Evolutionary conservation across 1,140 invertebrate species (phyloP).

Genomic region (Drosophila equinoxialis): DNA sequence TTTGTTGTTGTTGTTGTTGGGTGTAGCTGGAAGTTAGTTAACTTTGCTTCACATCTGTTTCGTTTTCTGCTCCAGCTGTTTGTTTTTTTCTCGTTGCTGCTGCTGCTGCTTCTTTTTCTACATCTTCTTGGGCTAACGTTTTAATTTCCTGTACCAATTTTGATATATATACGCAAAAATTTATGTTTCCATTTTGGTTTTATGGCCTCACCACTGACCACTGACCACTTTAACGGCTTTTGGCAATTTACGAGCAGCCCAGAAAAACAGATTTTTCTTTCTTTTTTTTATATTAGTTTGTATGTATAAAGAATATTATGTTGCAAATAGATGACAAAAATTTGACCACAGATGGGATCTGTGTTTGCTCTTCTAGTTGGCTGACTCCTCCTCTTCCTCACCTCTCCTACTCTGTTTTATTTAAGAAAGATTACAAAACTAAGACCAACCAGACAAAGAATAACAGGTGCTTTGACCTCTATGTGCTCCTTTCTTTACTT

Average conservation of each 20-base stretch:
- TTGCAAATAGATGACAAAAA: conserved; percentile 11
- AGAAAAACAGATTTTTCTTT: neutral
- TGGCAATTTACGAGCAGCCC: neutral
- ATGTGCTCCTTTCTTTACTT: conserved; percentile 1
- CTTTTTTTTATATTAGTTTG: too few species aligned
- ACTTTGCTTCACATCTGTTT: conserved; percentile 41
- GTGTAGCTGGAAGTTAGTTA: conserved; percentile 19
- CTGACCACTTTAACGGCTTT: conserved; percentile 5
- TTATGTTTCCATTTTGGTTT: conserved; percentile 10
- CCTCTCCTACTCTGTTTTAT: neutral
- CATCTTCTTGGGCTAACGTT: conserved; percentile 55
- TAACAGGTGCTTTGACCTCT: conserved; percentile 3
- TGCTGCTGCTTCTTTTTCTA: conserved; percentile 39
- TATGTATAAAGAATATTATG: neutral
- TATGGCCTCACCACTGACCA: neutral
- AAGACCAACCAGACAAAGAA: neutral
- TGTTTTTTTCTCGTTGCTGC: conserved; percentile 18
- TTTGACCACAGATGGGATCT: conserved; percentile 2
- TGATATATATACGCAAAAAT: conserved; percentile 18
- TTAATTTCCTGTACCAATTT: conserved; percentile 68
- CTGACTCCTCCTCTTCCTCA: too few species aligned
- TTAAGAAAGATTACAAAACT: conserved; percentile 3
- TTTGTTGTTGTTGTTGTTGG: neutral
- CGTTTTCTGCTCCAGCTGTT: conserved; percentile 49
- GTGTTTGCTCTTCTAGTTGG: neutral